Percentiles rank a stretch among this genome's conserved stretches.
Evolutionary conservation across 2,797 vertebrate species (phyloP).

Genomic region (Enteromius mattozi): DNA sequence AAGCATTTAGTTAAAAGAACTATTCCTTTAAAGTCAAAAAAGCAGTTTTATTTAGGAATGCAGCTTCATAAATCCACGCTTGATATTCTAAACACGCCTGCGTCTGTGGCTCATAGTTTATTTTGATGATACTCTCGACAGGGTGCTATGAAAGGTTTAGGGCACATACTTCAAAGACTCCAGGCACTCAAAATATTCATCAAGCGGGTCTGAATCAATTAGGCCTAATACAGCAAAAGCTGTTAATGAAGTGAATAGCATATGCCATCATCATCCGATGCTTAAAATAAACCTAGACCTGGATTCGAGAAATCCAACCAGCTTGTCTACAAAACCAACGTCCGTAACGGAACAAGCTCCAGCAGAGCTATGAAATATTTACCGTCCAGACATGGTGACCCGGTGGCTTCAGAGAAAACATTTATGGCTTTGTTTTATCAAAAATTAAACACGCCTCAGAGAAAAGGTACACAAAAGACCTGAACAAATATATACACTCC

Average conservation of each 20-base stretch:
- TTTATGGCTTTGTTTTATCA: constrained; percentile 56
- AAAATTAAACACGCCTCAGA: constrained; percentile 57
- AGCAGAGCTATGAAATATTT: constrained; percentile 54
- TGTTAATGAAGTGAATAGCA: constrained; percentile 34
- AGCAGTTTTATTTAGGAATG: constrained; percentile 14
- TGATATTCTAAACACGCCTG: constrained; percentile 34
- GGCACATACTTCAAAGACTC: constrained; percentile 33
- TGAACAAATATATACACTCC: constrained; percentile 54
- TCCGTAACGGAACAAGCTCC: constrained; percentile 13
- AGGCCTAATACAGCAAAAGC: constrained; percentile 34
- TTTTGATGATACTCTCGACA: constrained; percentile 38
- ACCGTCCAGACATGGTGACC: constrained; percentile 49
- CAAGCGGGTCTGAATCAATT: constrained; percentile 49
- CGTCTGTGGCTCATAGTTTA: constrained; percentile 32
- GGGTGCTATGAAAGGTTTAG: constrained; percentile 37
- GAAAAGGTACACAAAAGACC: constrained; percentile 47
- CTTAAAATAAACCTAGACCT: constrained; percentile 24
- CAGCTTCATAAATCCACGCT: not conserved
- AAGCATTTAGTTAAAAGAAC: not conserved
- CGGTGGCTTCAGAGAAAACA: constrained; percentile 49
- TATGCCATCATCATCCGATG: not conserved
- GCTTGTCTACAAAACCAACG: not conserved
- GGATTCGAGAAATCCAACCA: constrained; percentile 1
- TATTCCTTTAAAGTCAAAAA: not conserved
- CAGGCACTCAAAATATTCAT: constrained; percentile 35